phyloP scores from a whole-genome alignment of 2,888 invertebrate species.

The Lasioglossum malachurum region DNA sequence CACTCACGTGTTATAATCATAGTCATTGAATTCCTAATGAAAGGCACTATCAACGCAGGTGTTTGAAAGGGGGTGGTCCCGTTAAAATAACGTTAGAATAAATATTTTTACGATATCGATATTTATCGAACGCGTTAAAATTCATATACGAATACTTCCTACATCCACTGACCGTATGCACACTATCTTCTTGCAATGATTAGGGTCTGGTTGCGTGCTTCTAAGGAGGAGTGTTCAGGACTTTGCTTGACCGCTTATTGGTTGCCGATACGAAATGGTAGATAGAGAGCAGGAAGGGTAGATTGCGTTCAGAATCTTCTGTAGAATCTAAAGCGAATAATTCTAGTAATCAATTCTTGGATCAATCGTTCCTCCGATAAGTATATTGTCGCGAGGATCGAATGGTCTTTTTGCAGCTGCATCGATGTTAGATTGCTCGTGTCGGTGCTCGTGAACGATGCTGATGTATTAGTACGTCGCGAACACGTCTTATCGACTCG shows the following conservation, averaged over 20 bases:
- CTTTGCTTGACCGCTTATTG: background rate
- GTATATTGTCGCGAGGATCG: background rate
- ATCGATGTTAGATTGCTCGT: constrained; percentile 4
- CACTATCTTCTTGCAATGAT: background rate
- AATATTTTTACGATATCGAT: too few relatives aligned
- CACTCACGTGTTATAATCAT: too few relatives aligned
- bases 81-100: too few relatives aligned
- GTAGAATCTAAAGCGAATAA: background rate
- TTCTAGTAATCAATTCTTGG: background rate
- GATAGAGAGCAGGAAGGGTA: background rate
- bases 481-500: constrained; percentile 38
- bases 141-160: background rate
- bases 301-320: background rate
- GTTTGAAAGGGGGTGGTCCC: too few relatives aligned
- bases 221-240: background rate
- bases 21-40: too few relatives aligned
- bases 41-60: too few relatives aligned
- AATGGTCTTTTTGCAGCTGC: constrained; percentile 7
- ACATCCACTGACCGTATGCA: background rate
- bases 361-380: background rate
- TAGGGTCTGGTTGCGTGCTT: background rate
- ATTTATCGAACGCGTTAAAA: background rate
- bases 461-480: constrained; percentile 1
- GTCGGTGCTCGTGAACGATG: background rate
- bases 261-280: background rate